phyloP scores from a whole-genome alignment of 2,113 vertebrate species.

The Capreolus pygargus region DNA sequence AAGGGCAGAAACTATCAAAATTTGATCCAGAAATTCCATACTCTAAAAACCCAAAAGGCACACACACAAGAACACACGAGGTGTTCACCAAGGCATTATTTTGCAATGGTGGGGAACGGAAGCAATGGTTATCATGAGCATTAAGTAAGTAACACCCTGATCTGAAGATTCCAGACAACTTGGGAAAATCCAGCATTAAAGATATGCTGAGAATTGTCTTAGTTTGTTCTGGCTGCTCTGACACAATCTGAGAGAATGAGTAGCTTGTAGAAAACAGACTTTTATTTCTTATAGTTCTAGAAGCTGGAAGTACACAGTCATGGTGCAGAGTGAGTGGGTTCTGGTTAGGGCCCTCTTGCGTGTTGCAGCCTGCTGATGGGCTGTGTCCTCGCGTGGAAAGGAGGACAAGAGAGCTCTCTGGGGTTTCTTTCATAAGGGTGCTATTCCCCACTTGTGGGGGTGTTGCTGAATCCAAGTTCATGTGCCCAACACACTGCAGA shows the following conservation, averaged over 20 bases:
- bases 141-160: neutral
- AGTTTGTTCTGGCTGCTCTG: neutral
- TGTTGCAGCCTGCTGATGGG: no score
- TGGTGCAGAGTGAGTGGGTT: no score
- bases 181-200: neutral
- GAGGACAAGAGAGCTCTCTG: neutral
- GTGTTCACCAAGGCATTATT: fast-evolving
- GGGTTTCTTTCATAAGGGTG: neutral
- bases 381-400: neutral
- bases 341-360: neutral
- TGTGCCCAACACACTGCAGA: neutral
- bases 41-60: neutral
- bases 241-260: neutral
- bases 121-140: neutral
- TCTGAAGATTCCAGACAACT: neutral
- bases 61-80: fast-evolving
- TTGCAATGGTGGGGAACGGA: neutral
- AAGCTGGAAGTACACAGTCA: neutral
- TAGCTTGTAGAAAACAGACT: neutral
- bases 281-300: neutral
- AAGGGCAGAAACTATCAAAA: neutral
- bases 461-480: neutral
- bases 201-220: neutral
- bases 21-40: neutral
- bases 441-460: neutral